phyloP scores from a whole-genome alignment of 2,113 vertebrate genomes.

The Lanius collurio region DNA sequence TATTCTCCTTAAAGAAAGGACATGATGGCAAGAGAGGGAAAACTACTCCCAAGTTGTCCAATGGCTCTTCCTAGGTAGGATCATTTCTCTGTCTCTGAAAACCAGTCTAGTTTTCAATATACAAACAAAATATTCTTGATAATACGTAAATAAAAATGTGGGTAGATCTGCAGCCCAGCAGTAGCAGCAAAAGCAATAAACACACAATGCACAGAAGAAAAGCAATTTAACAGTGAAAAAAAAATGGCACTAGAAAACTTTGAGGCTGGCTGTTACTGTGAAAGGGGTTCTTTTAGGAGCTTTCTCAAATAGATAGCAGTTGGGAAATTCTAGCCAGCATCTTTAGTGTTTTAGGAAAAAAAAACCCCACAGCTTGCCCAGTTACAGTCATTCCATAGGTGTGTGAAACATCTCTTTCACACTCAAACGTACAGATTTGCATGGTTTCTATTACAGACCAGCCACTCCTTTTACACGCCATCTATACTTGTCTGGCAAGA shows the following conservation, averaged over 20 bases:
- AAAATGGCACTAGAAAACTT: not conserved
- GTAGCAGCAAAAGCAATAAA: not conserved
- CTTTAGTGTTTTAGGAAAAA: not conserved
- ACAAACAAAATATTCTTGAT: not conserved
- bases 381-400: not conserved
- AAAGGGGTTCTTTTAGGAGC: not conserved
- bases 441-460: not conserved
- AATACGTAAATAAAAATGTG: not conserved
- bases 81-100: not conserved
- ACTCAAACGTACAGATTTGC: not conserved
- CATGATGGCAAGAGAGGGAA: not conserved
- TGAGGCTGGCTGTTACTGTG: not conserved
- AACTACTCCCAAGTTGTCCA: not conserved
- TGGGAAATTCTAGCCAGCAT: not conserved
- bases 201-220: not conserved
- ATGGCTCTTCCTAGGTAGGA: not conserved
- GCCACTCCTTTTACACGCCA: not conserved
- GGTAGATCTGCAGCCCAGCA: not conserved
- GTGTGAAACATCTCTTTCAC: not conserved
- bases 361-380: not conserved
- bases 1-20: not conserved
- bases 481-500: not conserved
- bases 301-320: not conserved
- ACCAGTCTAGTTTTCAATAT: not conserved
- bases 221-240: not conserved